phyloP scores from a whole-genome alignment of 2,797 vertebrate genomes.

The Vespertilio murinus region DNA sequence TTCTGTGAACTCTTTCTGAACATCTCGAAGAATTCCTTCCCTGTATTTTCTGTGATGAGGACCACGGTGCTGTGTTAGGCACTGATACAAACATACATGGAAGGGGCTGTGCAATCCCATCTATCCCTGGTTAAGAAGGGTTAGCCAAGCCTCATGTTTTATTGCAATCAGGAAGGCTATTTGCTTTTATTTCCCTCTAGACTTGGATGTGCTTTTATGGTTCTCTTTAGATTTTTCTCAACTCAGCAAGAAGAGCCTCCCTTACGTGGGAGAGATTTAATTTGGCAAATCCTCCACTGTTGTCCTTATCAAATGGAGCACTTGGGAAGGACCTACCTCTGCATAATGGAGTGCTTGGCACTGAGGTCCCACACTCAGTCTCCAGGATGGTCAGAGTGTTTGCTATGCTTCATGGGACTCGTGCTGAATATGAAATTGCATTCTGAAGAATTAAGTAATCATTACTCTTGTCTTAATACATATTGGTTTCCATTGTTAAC shows the following conservation, averaged over 20 bases:
- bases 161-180: not conserved
- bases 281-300: not conserved
- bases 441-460: not conserved
- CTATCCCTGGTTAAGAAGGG: not conserved
- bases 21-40: not conserved
- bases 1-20: not conserved
- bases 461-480: not conserved
- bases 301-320: not conserved
- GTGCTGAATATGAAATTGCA: not conserved
- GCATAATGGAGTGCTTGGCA: not conserved
- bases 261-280: not conserved
- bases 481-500: not conserved
- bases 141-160: not conserved
- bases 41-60: accelerated
- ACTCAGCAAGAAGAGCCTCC: not conserved
- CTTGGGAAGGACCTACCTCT: not conserved
- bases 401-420: not conserved
- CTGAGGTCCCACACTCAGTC: accelerated
- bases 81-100: not conserved
- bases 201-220: not conserved
- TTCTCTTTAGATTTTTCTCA: not conserved
- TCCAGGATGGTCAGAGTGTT: accelerated
- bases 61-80: not conserved
- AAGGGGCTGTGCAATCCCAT: not conserved
- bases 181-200: conserved; percentile 8